These are phyloP conservation scores for Lagopus muta DNA, from an alignment of 2,113 vertebrate species.

Conservation along the genomic window DNA sequence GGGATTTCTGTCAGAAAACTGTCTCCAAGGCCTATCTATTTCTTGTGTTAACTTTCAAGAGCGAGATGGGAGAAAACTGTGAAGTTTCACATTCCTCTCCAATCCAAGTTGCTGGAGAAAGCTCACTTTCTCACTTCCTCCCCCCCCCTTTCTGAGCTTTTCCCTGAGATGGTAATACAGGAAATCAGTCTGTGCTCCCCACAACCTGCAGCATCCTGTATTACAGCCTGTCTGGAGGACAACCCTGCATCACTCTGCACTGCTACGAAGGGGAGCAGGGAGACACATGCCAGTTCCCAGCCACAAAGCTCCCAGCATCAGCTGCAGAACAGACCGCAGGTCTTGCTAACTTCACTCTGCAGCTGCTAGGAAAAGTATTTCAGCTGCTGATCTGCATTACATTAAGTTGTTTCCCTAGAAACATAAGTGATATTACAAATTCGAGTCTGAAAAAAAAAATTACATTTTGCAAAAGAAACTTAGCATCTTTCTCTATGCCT, in stretches of 20 bases:
- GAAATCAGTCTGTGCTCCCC: not conserved
- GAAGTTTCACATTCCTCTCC: constrained; percentile 52
- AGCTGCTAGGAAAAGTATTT: constrained; percentile 51
- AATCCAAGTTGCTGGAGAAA: constrained; percentile 51
- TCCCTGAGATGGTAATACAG: not conserved
- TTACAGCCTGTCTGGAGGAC: not conserved
- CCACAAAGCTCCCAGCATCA: not conserved
- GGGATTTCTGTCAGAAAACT: constrained; percentile 70
- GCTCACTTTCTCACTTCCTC: constrained; percentile 26
- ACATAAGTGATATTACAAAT: constrained; percentile 21
- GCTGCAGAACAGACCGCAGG: constrained; percentile 12
- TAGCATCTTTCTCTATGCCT: not conserved
- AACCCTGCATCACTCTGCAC: not conserved
- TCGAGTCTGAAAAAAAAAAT: not conserved
- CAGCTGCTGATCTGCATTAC: constrained; percentile 50
- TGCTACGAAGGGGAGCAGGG: not conserved
- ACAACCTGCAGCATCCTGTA: not conserved
- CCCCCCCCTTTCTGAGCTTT: constrained; percentile 9
- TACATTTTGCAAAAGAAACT: constrained; percentile 1
- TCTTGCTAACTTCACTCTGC: constrained; percentile 52
- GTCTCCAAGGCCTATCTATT: constrained; percentile 52
- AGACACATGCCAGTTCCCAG: not conserved
- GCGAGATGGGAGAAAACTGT: constrained; percentile 62
- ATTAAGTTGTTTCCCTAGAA: constrained; percentile 62
- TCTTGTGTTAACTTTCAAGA: constrained; percentile 62